These are phyloP conservation scores for Acipenser ruthenus DNA, from an alignment of 2,797 vertebrate genomes.

Conservation along the genomic window DNA sequence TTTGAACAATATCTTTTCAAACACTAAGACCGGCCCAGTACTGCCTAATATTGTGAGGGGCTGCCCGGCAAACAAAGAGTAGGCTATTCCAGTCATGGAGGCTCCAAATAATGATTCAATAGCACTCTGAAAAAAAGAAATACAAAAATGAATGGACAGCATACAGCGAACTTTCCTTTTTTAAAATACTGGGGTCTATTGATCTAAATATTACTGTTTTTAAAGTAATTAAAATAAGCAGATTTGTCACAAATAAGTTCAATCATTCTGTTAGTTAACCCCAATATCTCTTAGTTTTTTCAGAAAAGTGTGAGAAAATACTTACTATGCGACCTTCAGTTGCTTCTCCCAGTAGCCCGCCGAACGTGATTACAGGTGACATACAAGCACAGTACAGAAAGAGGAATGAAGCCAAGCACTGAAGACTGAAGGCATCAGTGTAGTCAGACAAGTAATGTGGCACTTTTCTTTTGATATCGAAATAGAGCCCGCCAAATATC, in stretches of 20 bases:
- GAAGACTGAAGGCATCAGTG: conserved; percentile 83
- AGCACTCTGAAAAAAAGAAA: conserved; percentile 71
- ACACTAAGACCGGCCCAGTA: conserved; percentile 93
- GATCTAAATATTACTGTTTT: too few species aligned
- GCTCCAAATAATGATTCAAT: conserved; percentile 97
- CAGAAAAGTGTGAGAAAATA: conserved; percentile 9
- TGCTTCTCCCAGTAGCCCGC: conserved; percentile 94
- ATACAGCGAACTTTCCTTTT: too few species aligned
- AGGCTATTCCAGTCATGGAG: conserved; percentile 94
- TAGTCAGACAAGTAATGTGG: conserved; percentile 93
- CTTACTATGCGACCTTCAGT: conserved; percentile 97
- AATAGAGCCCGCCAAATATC: conserved; percentile 84
- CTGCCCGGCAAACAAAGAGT: conserved; percentile 91
- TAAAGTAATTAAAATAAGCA: too few species aligned
- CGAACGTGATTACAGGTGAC: conserved; percentile 98
- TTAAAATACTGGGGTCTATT: too few species aligned
- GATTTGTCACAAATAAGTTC: too few species aligned
- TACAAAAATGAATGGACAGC: too few species aligned
- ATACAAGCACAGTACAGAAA: conserved; percentile 99
- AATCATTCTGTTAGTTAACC: too few species aligned
- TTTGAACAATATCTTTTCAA: conserved; percentile 97
- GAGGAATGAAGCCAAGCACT: conserved; percentile 94
- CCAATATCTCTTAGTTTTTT: too few species aligned
- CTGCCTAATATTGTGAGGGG: conserved; percentile 96
- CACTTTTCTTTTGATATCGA: conserved; percentile 89